Evolutionary conservation across 2,797 vertebrate species (phyloP).

Genomic region (Sternarchorhynchus goeldii): DNA sequence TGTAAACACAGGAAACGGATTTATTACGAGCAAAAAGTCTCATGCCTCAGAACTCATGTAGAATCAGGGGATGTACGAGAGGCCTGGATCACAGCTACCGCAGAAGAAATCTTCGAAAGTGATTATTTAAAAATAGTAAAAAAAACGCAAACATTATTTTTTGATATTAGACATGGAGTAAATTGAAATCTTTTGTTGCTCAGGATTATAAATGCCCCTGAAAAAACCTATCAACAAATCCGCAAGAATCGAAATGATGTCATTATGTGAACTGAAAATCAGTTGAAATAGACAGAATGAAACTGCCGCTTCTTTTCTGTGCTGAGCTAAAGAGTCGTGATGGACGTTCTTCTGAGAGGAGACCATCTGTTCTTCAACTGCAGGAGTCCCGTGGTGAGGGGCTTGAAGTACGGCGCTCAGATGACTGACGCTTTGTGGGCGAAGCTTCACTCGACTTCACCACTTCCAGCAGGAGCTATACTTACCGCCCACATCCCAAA

Average conservation of each 20-base stretch:
- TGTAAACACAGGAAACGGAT: slow-evolving; percentile 53
- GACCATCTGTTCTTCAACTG: background rate
- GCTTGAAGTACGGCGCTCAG: background rate
- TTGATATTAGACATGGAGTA: background rate
- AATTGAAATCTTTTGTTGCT: background rate
- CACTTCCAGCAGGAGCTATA: slow-evolving; percentile 13
- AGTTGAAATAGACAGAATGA: background rate
- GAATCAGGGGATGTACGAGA: slow-evolving; percentile 1
- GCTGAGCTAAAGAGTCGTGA: background rate
- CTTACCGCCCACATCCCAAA: slow-evolving; percentile 5
- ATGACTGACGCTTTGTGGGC: slow-evolving; percentile 20
- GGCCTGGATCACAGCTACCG: background rate
- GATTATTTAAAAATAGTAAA: background rate
- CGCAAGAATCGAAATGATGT: background rate
- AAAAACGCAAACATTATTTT: background rate
- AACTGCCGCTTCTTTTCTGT: background rate
- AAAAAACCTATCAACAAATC: too few species aligned
- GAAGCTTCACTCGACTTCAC: background rate
- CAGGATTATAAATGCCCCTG: too few species aligned
- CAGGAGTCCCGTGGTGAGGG: background rate
- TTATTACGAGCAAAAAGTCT: slow-evolving; percentile 37
- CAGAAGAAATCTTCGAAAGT: slow-evolving; percentile 1
- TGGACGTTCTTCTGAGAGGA: background rate
- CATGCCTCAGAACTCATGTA: slow-evolving; percentile 1
- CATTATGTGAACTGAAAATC: background rate